Evolutionary conservation across 2,888 invertebrate species (phyloP).

Genomic region (Drosophila phalerata): DNA sequence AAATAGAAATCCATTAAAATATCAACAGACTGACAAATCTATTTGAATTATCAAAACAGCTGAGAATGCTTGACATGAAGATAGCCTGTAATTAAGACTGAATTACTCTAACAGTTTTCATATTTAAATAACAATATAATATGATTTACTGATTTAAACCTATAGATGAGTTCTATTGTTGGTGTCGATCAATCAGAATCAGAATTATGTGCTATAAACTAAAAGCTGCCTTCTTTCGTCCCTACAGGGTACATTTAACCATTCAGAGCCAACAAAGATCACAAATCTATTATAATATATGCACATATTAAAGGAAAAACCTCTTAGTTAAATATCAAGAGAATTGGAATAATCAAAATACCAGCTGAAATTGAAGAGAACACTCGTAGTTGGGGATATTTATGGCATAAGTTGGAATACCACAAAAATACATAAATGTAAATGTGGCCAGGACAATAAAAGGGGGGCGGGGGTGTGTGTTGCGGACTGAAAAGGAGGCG

Average conservation of each 20-base stretch:
- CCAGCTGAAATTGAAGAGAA: constrained; percentile 9
- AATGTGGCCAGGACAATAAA: constrained; percentile 49
- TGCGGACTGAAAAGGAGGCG: neutral
- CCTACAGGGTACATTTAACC: neutral
- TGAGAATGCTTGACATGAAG: neutral
- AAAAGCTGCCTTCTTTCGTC: neutral
- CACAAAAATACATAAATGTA: constrained; percentile 57
- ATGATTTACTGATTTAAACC: no score
- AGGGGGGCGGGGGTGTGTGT: neutral
- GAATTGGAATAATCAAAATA: constrained; percentile 29
- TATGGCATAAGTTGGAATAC: constrained; percentile 30
- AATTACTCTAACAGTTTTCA: neutral
- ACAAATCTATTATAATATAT: constrained; percentile 23
- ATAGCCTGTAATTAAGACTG: neutral
- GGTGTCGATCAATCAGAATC: no score
- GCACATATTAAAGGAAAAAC: constrained; percentile 12
- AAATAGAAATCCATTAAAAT: constrained; percentile 27
- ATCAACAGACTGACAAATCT: constrained; percentile 15
- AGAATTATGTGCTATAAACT: neutral
- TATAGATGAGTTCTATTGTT: no score
- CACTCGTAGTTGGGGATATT: constrained; percentile 30
- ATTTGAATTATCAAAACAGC: neutral
- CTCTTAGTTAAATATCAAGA: constrained; percentile 26
- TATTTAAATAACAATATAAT: no score
- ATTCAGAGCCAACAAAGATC: neutral